Percentiles rank a stretch among this genome's conserved stretches.
Evolutionary conservation across 2,888 invertebrate genomes (phyloP).

Genomic region (Empis stercorea): DNA sequence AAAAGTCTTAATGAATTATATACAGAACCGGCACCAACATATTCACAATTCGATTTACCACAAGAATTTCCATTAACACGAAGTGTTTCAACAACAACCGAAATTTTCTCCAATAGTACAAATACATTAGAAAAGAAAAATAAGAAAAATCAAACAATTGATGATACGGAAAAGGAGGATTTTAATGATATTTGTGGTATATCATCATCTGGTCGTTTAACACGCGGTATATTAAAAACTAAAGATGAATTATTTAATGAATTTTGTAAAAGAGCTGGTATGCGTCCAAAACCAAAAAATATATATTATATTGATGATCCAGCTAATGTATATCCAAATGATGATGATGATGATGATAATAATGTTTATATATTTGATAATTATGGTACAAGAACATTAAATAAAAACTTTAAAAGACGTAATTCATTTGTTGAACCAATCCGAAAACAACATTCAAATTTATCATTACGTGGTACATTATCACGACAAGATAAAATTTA

Average conservation of each 20-base stretch:
- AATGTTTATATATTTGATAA: slow-evolving; percentile 16
- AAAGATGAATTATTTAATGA: slow-evolving; percentile 35
- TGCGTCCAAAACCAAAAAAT: slow-evolving; percentile 31
- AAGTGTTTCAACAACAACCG: slow-evolving; percentile 34
- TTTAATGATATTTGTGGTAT: slow-evolving; percentile 25
- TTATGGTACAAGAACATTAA: slow-evolving; percentile 1
- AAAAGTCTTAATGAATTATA: slow-evolving; percentile 35
- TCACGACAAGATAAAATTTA: slow-evolving; percentile 16
- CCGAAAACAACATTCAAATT: slow-evolving; percentile 28
- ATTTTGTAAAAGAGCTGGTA: slow-evolving; percentile 31
- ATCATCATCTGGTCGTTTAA: slow-evolving; percentile 12
- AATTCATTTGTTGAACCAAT: slow-evolving; percentile 26
- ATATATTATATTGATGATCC: slow-evolving; percentile 30
- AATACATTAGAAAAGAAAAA: slow-evolving; percentile 7
- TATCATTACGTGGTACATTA: slow-evolving; percentile 25
- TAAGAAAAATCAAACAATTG: slow-evolving; percentile 11
- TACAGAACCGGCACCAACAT: slow-evolving; percentile 22
- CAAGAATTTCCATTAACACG: slow-evolving; percentile 32
- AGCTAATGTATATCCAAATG: background rate
- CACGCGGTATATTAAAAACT: slow-evolving; percentile 28
- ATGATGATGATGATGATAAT: slow-evolving; percentile 10
- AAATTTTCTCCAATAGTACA: slow-evolving; percentile 22
- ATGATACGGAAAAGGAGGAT: slow-evolving; percentile 9
- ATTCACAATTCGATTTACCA: slow-evolving; percentile 19
- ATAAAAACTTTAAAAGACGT: slow-evolving; percentile 18